These are phyloP conservation scores for Suillia variegata DNA, from an alignment of 2,888 invertebrate species.

Conservation along the genomic window DNA sequence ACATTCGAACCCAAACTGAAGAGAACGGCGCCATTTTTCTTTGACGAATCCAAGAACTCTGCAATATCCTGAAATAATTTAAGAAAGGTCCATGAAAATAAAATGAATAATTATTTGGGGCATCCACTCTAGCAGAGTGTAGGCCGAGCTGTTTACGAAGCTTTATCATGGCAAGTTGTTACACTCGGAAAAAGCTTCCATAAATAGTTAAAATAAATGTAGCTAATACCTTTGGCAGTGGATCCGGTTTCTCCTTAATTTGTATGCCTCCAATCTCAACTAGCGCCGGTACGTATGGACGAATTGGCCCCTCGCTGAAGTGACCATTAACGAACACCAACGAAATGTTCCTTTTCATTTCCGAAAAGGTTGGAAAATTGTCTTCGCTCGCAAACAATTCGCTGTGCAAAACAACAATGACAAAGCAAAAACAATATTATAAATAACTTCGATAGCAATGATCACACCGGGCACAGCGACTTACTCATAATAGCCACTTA, in stretches of 20 bases:
- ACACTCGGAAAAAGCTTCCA: no score
- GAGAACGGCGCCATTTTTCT: constrained; percentile 60
- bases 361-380: constrained; percentile 39
- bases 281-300: constrained; percentile 52
- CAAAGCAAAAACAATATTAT: background rate
- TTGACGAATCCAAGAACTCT: constrained; percentile 50
- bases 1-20: constrained; percentile 62
- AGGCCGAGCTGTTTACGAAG: no score
- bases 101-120: no score
- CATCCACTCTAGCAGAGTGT: no score
- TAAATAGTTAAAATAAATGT: no score
- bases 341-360: constrained; percentile 51
- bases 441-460: background rate
- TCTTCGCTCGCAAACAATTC: constrained; percentile 30
- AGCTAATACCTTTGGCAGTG: constrained; percentile 45
- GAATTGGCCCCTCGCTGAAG: constrained; percentile 51
- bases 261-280: constrained; percentile 59
- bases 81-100: background rate
- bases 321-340: constrained; percentile 51
- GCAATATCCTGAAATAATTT: constrained; percentile 50
- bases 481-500: constrained; percentile 39
- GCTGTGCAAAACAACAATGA: constrained; percentile 18
- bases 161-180: no score
- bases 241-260: constrained; percentile 48
- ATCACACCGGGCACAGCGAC: no score